phyloP scores from a whole-genome alignment of 2,797 vertebrate genomes.

The Smutsia gigantea region DNA sequence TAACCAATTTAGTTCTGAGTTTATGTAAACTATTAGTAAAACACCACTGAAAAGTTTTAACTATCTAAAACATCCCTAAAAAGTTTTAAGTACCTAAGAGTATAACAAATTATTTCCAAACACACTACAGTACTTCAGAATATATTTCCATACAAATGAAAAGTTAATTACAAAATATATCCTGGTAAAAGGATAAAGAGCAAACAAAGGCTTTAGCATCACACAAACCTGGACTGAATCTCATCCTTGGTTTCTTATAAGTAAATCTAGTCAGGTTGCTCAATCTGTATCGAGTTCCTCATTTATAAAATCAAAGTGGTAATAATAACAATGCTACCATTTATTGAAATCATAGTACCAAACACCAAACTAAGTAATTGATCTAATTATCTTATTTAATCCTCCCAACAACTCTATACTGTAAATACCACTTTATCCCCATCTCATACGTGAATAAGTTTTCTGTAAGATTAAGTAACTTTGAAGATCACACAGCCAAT shows the following conservation, averaged over 20 bases:
- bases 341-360: constrained; percentile 35
- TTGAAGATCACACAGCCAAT: background rate
- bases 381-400: constrained; percentile 45
- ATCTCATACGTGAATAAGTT: constrained; percentile 26
- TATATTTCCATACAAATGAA: constrained; percentile 55
- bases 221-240: constrained; percentile 50
- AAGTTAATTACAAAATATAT: constrained; percentile 53
- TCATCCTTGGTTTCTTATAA: constrained; percentile 32
- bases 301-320: constrained; percentile 50
- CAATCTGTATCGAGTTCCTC: constrained; percentile 33
- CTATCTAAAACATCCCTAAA: background rate
- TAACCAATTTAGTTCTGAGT: constrained; percentile 26
- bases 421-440: constrained; percentile 45
- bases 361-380: constrained; percentile 35
- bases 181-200: constrained; percentile 26
- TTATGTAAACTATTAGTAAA: constrained; percentile 50
- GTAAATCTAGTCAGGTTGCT: constrained; percentile 36
- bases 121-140: constrained; percentile 22
- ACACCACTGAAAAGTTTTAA: constrained; percentile 48
- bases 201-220: constrained; percentile 39
- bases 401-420: background rate
- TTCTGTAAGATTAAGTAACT: constrained; percentile 53
- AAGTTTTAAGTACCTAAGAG: constrained; percentile 48
- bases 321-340: constrained; percentile 2
- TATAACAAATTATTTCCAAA: constrained; percentile 67